These are phyloP conservation scores for Hyles vespertilio DNA, from an alignment of 1,140 invertebrate genomes.

Conservation along the genomic window DNA sequence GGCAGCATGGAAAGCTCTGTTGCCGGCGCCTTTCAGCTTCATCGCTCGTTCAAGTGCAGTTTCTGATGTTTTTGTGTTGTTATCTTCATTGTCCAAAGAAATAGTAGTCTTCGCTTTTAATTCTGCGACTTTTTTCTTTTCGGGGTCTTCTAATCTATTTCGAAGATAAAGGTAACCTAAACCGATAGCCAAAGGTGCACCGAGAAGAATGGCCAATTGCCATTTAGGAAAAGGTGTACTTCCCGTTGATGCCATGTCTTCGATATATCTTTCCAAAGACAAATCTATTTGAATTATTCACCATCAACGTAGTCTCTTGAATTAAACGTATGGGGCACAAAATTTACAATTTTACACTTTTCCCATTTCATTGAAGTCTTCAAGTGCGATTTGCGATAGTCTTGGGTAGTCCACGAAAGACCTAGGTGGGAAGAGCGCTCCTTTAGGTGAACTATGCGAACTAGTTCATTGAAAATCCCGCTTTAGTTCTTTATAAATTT, in stretches of 20 bases:
- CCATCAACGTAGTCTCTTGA: constrained; percentile 51
- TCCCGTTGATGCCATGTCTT: constrained; percentile 66
- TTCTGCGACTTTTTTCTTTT: constrained; percentile 75
- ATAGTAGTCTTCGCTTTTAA: constrained; percentile 75
- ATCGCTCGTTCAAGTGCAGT: constrained; percentile 83
- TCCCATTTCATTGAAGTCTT: constrained; percentile 29
- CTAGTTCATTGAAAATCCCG: too few species aligned
- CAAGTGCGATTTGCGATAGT: neutral
- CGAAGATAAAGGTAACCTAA: constrained; percentile 88
- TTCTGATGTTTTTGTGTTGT: constrained; percentile 62
- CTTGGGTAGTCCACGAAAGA: too few species aligned
- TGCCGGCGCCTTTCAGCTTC: constrained; percentile 90
- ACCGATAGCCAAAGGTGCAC: constrained; percentile 87
- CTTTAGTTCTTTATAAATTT: too few species aligned
- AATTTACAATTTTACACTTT: constrained; percentile 29
- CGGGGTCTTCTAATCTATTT: constrained; percentile 74
- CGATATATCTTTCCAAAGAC: constrained; percentile 20
- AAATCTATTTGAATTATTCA: constrained; percentile 43
- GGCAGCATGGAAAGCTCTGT: constrained; percentile 89
- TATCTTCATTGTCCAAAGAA: constrained; percentile 72
- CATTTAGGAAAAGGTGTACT: constrained; percentile 77
- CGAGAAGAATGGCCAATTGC: constrained; percentile 86
- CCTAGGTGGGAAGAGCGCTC: too few species aligned
- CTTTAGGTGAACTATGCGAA: too few species aligned
- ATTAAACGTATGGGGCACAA: constrained; percentile 22